These are phyloP conservation scores for cat (Felis catus) DNA, from an alignment of 2,113 vertebrate species.

Conservation along the genomic window F.catus_Fca126_mat1.0 CM031413.1:89367501-89368000, in stretches of 20 bases:
- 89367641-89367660: background rate
- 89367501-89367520: slow-evolving; percentile 50
- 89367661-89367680: background rate
- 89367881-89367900: background rate
- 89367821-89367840: background rate
- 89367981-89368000: background rate
- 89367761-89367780: background rate
- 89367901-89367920: background rate
- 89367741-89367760: background rate
- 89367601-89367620: background rate
- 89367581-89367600: background rate
- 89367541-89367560: slow-evolving; percentile 39
- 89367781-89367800: background rate
- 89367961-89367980: background rate
- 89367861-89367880: background rate
- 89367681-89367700: background rate
- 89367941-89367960: background rate
- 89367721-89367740: background rate
- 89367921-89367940: background rate
- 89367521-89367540: slow-evolving; percentile 38
- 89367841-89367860: background rate
- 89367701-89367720: background rate
- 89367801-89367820: background rate
- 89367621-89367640: background rate
- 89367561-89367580: background rate